Evolutionary conservation across 2,113 vertebrate genomes (phyloP).

Genomic region (Nibea coibor): DNA sequence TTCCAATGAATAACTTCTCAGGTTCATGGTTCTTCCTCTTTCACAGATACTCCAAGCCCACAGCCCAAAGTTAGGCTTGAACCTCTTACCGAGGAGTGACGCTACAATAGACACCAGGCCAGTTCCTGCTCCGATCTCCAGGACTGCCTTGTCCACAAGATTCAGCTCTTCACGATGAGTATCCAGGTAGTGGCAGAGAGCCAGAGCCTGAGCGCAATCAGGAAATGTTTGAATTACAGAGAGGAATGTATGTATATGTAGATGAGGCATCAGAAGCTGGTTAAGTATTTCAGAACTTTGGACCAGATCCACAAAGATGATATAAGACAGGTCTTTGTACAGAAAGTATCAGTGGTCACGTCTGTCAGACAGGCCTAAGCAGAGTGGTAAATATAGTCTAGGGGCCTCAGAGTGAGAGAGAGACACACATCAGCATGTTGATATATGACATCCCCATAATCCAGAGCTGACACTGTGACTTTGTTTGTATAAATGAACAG

Average conservation of each 20-base stretch:
- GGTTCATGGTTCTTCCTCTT: not conserved
- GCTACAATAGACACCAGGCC: constrained; percentile 83
- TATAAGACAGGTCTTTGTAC: not conserved
- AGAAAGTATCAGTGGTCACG: not conserved
- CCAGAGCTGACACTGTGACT: not conserved
- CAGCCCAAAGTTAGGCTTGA: not conserved
- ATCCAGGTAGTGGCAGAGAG: constrained; percentile 90
- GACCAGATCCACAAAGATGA: not conserved
- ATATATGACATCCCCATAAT: not conserved
- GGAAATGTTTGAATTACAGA: not conserved
- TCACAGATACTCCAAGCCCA: too few species aligned
- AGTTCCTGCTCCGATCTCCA: constrained; percentile 93
- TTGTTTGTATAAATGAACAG: not conserved
- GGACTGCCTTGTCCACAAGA: constrained; percentile 87
- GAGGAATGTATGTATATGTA: not conserved
- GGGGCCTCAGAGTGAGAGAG: not conserved
- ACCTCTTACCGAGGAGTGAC: constrained; percentile 70
- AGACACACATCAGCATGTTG: not conserved
- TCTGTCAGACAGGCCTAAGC: not conserved
- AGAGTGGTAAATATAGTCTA: not conserved
- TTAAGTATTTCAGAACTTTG: not conserved
- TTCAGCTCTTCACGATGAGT: constrained; percentile 84
- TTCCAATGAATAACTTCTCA: not conserved
- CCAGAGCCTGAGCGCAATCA: constrained; percentile 82
- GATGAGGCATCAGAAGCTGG: not conserved